phyloP scores from a whole-genome alignment of 2,113 vertebrate genomes.

The Periophthalmodon schlosseri region DNA sequence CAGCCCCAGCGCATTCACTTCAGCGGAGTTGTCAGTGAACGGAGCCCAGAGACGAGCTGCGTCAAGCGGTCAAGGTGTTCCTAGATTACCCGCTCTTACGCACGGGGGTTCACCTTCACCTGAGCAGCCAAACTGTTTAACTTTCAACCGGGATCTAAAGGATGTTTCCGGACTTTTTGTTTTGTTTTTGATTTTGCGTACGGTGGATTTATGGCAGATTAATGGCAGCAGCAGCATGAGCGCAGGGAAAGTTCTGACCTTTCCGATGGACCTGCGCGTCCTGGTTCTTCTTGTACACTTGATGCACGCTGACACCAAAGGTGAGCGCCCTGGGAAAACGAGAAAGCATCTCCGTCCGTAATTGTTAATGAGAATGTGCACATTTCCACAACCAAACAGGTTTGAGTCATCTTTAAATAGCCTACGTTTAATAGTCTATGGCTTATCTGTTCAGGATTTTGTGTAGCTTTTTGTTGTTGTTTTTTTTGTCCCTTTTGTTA shows the following conservation, averaged over 20 bases:
- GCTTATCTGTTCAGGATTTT: no score
- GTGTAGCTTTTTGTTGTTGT: no score
- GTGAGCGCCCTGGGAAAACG: constrained; percentile 15
- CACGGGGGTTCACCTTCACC: background rate
- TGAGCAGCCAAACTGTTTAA: background rate
- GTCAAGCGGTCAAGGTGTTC: constrained; percentile 6
- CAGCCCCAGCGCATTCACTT: background rate
- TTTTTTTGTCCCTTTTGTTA: no score
- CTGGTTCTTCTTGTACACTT: constrained; percentile 51
- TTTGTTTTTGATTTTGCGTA: background rate
- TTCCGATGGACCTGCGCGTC: constrained; percentile 45
- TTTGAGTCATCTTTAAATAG: background rate
- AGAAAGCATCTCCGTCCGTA: background rate
- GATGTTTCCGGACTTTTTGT: background rate
- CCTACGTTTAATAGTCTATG: no score
- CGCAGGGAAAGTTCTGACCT: constrained; percentile 19
- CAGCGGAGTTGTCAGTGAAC: background rate
- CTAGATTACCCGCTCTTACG: constrained; percentile 1
- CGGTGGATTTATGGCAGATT: background rate
- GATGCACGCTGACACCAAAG: constrained; percentile 34
- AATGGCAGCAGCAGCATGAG: constrained; percentile 7
- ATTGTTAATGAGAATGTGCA: background rate
- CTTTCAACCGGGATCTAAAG: background rate
- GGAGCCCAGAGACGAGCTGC: background rate
- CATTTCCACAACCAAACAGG: background rate